Evolutionary conservation across 2,113 vertebrate genomes (phyloP), one percentile per base, ranked within the genome.

Genomic region (Cisticola juncidis): DNA sequence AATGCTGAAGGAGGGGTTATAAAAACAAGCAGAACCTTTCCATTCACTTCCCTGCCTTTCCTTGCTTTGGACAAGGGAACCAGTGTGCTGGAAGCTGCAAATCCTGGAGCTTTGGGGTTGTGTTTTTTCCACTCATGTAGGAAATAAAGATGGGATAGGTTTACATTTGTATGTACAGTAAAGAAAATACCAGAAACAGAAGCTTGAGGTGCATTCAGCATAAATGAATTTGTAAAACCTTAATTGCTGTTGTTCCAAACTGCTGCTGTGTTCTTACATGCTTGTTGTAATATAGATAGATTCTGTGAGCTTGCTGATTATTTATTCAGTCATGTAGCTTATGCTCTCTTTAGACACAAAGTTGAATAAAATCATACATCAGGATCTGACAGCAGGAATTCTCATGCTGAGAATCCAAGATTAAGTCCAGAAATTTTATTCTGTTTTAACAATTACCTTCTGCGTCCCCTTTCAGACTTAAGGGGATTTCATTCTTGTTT

Each of bases 21-120:
- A 26, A 97, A 98, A 98, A 97, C 95, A 97, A 97, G 92, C 92
- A 97, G 86, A 91, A 95, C 95, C 87, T 97, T 97, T 93, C 95
- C 87, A 85, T 96, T 95, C 94, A 93, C 62, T 94, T 95, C 79
- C 64, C 69, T 78, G 90, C 93, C 82, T 95, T 95, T 78, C 95
- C 81, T 57, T 81, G 72, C 68, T 68, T 62, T 4, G 58, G 96
- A 98, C 96, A 98, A 97, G 97, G 93, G 94, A 90, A 72, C 84
- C 33, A 97, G 92, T 98, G 97, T 98, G 90, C 88, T 51, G 42
- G 86, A 86, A 96, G 53, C 95, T 77, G 56, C 53, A 81, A 65
- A 80, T 29, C 61, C 94, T 86, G 68, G 79, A 73, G 74, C 93
- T 78, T 81, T 81, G 56, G 33, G 62, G 14, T 51, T 45, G 62